Conservation (phyloP, 2,113 vertebrate genomes). For the Cyprinodon tularosa region DNA sequence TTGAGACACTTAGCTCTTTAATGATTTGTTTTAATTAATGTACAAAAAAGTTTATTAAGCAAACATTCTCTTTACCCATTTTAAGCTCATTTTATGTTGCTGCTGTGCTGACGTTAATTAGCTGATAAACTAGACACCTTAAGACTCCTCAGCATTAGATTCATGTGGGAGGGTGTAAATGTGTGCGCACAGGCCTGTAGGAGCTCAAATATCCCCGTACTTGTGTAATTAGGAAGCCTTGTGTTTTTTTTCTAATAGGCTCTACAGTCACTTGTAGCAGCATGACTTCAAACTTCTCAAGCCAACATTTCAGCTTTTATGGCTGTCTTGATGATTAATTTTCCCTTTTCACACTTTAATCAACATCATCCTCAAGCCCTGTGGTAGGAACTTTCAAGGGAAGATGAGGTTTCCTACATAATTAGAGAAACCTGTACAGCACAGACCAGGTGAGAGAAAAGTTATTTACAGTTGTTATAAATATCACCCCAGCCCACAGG, state of each 20-base stretch:
- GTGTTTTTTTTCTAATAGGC: constrained; percentile 55
- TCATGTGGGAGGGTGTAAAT: constrained; percentile 11
- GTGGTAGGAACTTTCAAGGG: constrained; percentile 40
- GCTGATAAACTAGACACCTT: constrained; percentile 1
- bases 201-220: background rate
- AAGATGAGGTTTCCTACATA: constrained; percentile 55
- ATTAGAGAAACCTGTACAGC: constrained; percentile 59
- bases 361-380: constrained; percentile 55
- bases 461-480: constrained; percentile 60
- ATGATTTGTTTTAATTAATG: background rate
- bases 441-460: constrained; percentile 60
- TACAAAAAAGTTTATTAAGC: background rate
- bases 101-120: constrained; percentile 43
- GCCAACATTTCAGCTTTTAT: constrained; percentile 53
- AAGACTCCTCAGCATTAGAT: background rate
- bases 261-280: constrained; percentile 56
- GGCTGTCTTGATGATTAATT: constrained; percentile 54
- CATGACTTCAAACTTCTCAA: constrained; percentile 45
- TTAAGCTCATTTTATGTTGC: constrained; percentile 24
- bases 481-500: constrained; percentile 56
- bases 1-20: background rate
- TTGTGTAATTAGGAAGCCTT: constrained; percentile 26
- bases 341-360: constrained; percentile 63
- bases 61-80: constrained; percentile 21
- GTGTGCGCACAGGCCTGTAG: constrained; percentile 8